These are phyloP conservation scores for Neolamprologus longior DNA, from an alignment of 2,113 vertebrate species.

Conservation along the genomic window DNA sequence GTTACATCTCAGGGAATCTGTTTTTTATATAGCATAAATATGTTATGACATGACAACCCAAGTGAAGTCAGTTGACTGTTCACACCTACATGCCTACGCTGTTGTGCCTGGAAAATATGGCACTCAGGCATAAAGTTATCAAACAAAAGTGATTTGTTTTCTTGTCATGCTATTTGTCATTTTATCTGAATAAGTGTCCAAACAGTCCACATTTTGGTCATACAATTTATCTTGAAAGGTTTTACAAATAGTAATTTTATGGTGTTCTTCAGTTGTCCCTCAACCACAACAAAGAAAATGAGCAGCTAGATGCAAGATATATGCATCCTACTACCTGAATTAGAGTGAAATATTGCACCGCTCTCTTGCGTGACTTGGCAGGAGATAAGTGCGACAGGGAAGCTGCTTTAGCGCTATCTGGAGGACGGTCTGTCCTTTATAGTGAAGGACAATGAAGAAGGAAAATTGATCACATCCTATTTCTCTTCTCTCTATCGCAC, in stretches of 20 bases:
- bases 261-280: not conserved
- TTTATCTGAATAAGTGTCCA: not conserved
- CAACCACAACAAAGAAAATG: not conserved
- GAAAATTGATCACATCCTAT: constrained; percentile 44
- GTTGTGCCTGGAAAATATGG: not conserved
- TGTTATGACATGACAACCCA: not conserved
- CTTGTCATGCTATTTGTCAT: not conserved
- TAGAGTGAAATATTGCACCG: constrained; percentile 50
- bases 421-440: constrained; percentile 41
- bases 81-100: not conserved
- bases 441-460: constrained; percentile 41
- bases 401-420: constrained; percentile 39
- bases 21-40: not conserved
- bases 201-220: not conserved
- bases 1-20: not conserved
- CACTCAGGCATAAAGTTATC: not conserved
- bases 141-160: not conserved
- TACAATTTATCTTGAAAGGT: not conserved
- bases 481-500: not conserved
- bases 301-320: not conserved
- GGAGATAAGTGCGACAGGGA: constrained; percentile 43
- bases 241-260: constrained; percentile 10
- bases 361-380: constrained; percentile 51
- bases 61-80: not conserved
- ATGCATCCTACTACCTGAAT: constrained; percentile 38